Evolutionary conservation across 2,888 invertebrate genomes (phyloP), one percentile per base, ranked within the genome.

Genomic region (Zhuqinia jingwanae): DNA sequence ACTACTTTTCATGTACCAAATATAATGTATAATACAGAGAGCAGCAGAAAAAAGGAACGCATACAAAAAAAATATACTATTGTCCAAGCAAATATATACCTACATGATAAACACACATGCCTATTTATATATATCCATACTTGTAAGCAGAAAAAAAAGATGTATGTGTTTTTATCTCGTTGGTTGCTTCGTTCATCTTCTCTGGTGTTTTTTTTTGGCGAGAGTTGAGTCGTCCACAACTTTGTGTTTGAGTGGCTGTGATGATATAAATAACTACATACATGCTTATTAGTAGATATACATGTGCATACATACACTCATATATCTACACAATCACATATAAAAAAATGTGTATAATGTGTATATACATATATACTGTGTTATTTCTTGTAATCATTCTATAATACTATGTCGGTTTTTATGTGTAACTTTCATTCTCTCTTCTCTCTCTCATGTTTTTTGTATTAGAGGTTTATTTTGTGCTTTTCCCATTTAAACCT

Each of bases 401-500:
- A 36, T 36, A 10, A 42, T 36, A 36, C 2, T 20, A 17, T 63
- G 6, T 2, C 11, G n/a, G 6, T 27, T 27, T 60, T 27, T 60
- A 63, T 63, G 30, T 60, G 13, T 63, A 63, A 15, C n/a, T 1
- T 30, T 30, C n/a, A 30, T 25, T 30, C 10, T 45, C 22, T 5
- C 45, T 42, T 65, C 10, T n/a, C n/a, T n/a, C n/a, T 13, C 17
- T 17, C 65, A 11, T 42, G 36, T 27, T 13, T 65, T 65, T 65
- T 8, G 65, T n/a, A 8, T 65, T 65, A 36, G 42, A n/a, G 65
- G 68, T 56, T 81, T 79, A 65, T 83, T 60, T 36, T 36, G 36
- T 36, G 36, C 47, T 27, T 20, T 70, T 85, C 60, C 47, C 85
- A 70, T 85, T 85, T 79, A 79, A 85, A 85, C 85, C 79, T 73